Conservation (phyloP, 2,797 vertebrate species). For the Cuniculus paca region DNA sequence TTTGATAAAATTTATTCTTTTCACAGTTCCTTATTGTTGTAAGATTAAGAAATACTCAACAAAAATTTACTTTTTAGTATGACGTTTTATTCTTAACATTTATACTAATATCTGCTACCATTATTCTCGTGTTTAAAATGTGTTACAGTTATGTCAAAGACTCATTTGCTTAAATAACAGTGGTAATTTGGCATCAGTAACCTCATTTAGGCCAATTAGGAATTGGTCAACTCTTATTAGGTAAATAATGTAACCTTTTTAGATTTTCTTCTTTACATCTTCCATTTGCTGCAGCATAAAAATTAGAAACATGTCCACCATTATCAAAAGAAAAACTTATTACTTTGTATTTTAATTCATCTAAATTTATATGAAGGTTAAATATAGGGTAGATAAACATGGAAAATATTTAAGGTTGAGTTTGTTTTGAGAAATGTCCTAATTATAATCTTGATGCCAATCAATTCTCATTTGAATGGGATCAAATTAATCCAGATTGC, state of each 20-base stretch:
- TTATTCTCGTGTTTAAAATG: not conserved
- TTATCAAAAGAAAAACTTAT: constrained; percentile 23
- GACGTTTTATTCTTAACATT: not conserved
- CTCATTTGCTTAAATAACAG: not conserved
- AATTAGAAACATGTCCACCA: not conserved
- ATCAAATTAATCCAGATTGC: constrained; percentile 64
- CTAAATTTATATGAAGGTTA: constrained; percentile 51
- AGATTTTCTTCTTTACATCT: not conserved
- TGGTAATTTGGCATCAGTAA: not conserved
- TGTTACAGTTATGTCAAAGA: not conserved
- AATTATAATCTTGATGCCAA: constrained; percentile 66
- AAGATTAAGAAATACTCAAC: not conserved
- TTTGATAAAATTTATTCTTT: not conserved
- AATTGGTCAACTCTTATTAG: not conserved
- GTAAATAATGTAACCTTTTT: not conserved
- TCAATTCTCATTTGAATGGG: constrained; percentile 72
- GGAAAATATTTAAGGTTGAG: not conserved
- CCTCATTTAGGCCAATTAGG: not conserved
- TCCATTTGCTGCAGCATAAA: not conserved
- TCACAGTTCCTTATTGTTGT: not conserved
- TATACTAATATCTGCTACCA: not conserved
- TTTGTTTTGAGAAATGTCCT: constrained; percentile 58
- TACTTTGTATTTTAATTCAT: constrained; percentile 46
- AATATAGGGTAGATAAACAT: constrained; percentile 19
- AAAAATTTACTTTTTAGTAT: not conserved